Evolutionary conservation across 2,797 vertebrate species (phyloP).

Genomic region (Setipinna tenuifilis): DNA sequence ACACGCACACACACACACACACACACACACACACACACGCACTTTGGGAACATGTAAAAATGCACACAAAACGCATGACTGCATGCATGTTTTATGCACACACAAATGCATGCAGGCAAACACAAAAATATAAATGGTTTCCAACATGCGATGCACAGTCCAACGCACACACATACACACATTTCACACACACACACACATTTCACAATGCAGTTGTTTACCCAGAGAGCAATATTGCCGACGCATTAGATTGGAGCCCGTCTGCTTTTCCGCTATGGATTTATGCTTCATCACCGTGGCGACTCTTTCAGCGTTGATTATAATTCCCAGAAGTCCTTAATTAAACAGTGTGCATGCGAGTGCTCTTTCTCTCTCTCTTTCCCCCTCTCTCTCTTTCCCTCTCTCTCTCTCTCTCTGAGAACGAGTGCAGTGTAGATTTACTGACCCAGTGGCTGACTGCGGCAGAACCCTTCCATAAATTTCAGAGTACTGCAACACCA

Average conservation of each 20-base stretch:
- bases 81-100: background rate
- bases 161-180: conserved; percentile 31
- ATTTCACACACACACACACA: conserved; percentile 1
- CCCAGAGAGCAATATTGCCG: conserved; percentile 60
- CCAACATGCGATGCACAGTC: background rate
- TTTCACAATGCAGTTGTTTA: conserved; percentile 56
- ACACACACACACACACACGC: conserved; percentile 19
- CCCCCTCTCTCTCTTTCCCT: conserved; percentile 28
- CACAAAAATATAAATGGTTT: conserved; percentile 1
- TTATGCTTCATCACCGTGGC: conserved; percentile 71
- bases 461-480: conserved; percentile 60
- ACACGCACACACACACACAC: background rate
- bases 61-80: conserved; percentile 1
- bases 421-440: conserved; percentile 65
- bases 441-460: conserved; percentile 55
- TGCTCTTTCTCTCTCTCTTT: background rate
- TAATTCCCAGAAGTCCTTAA: conserved; percentile 74
- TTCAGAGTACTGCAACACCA: conserved; percentile 49
- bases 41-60: background rate
- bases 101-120: background rate
- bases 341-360: conserved; percentile 66
- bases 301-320: conserved; percentile 73
- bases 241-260: conserved; percentile 59
- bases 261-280: conserved; percentile 67
- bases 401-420: conserved; percentile 61